These are phyloP conservation scores for Heteronetta atricapilla DNA, from an alignment of 2,113 vertebrate species.

Conservation along the genomic window DNA sequence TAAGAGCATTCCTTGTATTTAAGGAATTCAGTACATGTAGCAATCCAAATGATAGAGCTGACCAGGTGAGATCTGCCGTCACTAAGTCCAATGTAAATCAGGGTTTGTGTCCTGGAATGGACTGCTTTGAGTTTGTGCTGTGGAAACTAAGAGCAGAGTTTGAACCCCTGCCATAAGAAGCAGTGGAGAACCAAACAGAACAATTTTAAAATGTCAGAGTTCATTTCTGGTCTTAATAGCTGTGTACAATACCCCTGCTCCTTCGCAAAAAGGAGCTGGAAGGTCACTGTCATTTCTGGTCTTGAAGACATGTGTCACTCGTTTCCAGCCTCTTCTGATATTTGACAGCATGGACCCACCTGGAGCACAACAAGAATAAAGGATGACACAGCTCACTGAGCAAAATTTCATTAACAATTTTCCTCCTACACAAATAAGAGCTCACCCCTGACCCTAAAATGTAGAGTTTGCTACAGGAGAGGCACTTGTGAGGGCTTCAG, in stretches of 20 bases:
- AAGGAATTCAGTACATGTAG: background rate
- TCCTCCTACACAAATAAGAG: conserved; percentile 61
- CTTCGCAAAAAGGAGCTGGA: conserved; percentile 34
- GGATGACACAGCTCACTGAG: conserved; percentile 66
- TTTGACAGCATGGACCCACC: conserved; percentile 70
- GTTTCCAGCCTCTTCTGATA: conserved; percentile 68
- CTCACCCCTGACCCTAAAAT: conserved; percentile 59
- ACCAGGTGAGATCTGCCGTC: background rate
- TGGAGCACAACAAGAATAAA: conserved; percentile 66
- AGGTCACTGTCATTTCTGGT: conserved; percentile 64
- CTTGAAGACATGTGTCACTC: conserved; percentile 71
- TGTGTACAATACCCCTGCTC: background rate
- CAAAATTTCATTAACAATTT: conserved; percentile 71
- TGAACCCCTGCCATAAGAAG: conserved; percentile 4
- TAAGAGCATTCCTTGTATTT: background rate
- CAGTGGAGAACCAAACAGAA: background rate
- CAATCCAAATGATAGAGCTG: background rate
- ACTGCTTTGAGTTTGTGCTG: background rate
- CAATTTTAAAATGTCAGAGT: conserved; percentile 27
- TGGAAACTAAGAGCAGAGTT: conserved; percentile 5
- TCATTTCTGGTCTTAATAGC: conserved; percentile 38
- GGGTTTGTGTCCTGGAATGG: background rate
- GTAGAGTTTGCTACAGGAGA: conserved; percentile 35
- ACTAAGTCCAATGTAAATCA: background rate
- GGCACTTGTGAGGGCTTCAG: conserved; percentile 18